Conservation (phyloP, 2,797 vertebrate genomes). For the Anabas testudineus region DNA sequence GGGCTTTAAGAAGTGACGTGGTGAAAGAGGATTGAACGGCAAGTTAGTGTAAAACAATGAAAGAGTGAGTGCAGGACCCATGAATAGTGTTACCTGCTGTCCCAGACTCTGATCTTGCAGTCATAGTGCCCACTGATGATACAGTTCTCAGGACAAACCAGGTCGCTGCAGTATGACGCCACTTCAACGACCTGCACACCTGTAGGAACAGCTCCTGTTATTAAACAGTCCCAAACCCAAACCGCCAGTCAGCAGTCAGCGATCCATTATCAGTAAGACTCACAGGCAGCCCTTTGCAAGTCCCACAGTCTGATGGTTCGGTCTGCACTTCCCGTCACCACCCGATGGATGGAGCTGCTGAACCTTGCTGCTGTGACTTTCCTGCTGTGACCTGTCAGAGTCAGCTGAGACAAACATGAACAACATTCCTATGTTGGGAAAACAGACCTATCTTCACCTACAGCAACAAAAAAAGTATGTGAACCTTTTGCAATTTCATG, state of each 20-base stretch:
- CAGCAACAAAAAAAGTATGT: no score
- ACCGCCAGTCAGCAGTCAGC: slow-evolving; percentile 3
- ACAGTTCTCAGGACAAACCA: slow-evolving; percentile 87
- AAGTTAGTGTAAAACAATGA: no score
- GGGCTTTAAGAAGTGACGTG: no score
- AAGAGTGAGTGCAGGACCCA: no score
- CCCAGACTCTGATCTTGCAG: slow-evolving; percentile 90
- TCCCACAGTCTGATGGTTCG: slow-evolving; percentile 90
- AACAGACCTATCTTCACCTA: no score
- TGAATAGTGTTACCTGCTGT: slow-evolving; percentile 84
- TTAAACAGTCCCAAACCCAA: background rate
- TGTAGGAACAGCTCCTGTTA: slow-evolving; percentile 50
- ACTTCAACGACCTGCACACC: slow-evolving; percentile 85
- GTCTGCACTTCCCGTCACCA: slow-evolving; percentile 90
- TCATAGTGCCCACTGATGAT: slow-evolving; percentile 91
- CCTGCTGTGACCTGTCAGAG: slow-evolving; percentile 89
- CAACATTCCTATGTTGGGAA: no score
- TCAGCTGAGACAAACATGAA: slow-evolving; percentile 82
- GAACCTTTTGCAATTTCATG: no score
- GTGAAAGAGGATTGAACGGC: no score
- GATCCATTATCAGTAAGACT: slow-evolving; percentile 55
- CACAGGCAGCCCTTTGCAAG: slow-evolving; percentile 87
- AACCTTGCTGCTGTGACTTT: slow-evolving; percentile 92
- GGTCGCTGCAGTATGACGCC: slow-evolving; percentile 88
- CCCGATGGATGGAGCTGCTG: slow-evolving; percentile 82